Evolutionary conservation across 37 sponge, comb jelly and placozoan genomes (phyloP), one percentile per base, ranked within the genome.

Genomic region (Cladorhizidae sp.): DNA sequence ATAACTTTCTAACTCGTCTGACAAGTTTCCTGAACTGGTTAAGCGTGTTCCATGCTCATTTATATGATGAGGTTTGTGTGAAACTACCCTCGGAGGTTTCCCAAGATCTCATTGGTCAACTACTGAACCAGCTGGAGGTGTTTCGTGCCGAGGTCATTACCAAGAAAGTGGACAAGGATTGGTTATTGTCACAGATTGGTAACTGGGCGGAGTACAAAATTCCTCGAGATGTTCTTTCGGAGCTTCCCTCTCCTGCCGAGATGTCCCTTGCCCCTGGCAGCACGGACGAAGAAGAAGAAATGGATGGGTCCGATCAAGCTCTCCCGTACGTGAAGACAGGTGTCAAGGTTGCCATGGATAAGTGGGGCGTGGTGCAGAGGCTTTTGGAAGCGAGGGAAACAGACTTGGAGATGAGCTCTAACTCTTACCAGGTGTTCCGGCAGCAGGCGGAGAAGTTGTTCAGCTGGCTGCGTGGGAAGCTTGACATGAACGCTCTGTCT

Each of bases 221-320:
- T 20, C 80, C 80, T 3, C 57, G 67, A 3, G 69, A 64, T 6
- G 2, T 35, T 28, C 39, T 18, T 35, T 28, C 23, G 5, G 39
- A 79, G 57, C 80, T 79, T 28, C 80, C 70, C 39, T 79, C 80
- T 32, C 80, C 80, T 25, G 65, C 80, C 5, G 80, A 79, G 25
- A 28, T 49, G 6, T 68, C 80, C 25, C 69, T 63, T 41, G 61
- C 77, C 32, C 77, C 77, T 20, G 9, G 49, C 49, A 45, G 8
- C 59, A 14, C 3, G 26, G 26, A 58, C 14, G 26, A 26, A 58
- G 59, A 38, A 11, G 74, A 40, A 7, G 74, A 74, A 2, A n/a
- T n/a, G n/a, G 57, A 29, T 40, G 78, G 40, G 25, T 77, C 62
- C 33, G 42, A 63, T 25, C 8, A 31, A 0, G 45, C 25, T 12